A percentile compares a stretch with the other conserved stretches of the same genome.
phyloP scores from a whole-genome alignment of 1,140 invertebrate genomes.

The Drosophila pectinifera region DNA sequence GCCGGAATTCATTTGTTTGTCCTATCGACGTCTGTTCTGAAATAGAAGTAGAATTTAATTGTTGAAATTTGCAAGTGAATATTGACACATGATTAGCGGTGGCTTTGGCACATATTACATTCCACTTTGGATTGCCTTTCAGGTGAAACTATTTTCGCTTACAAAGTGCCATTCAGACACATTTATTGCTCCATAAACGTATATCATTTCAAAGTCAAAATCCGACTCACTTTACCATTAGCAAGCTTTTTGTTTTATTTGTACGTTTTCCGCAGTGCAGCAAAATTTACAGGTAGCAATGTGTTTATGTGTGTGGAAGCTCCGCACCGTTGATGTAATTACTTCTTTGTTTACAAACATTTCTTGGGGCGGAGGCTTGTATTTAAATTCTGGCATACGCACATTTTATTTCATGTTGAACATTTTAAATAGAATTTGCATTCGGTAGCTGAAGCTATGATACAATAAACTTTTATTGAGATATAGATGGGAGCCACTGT shows the following conservation, averaged over 20 bases:
- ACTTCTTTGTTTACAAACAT: constrained; percentile 28
- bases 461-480: constrained; percentile 49
- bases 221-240: constrained; percentile 17
- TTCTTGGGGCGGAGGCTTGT: background rate
- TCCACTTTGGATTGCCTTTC: background rate
- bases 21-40: background rate
- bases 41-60: constrained; percentile 1
- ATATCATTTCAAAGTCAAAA: constrained; percentile 40
- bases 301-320: constrained; percentile 17
- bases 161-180: background rate
- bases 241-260: background rate
- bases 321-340: constrained; percentile 10
- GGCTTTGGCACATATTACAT: background rate
- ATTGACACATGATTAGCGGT: background rate
- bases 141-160: background rate
- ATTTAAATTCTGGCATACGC: constrained; percentile 9
- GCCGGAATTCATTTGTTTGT: background rate
- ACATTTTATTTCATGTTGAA: constrained; percentile 31
- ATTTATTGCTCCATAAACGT: constrained; percentile 25
- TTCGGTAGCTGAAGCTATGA: constrained; percentile 26
- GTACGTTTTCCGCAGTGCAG: background rate
- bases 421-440: constrained; percentile 14
- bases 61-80: background rate
- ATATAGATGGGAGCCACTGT: constrained; percentile 34
- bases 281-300: background rate